These are phyloP conservation scores for Hydrozoanthus gracilis DNA, from an alignment of 92 coral and sea anemone genomes.

Conservation along the genomic window DNA sequence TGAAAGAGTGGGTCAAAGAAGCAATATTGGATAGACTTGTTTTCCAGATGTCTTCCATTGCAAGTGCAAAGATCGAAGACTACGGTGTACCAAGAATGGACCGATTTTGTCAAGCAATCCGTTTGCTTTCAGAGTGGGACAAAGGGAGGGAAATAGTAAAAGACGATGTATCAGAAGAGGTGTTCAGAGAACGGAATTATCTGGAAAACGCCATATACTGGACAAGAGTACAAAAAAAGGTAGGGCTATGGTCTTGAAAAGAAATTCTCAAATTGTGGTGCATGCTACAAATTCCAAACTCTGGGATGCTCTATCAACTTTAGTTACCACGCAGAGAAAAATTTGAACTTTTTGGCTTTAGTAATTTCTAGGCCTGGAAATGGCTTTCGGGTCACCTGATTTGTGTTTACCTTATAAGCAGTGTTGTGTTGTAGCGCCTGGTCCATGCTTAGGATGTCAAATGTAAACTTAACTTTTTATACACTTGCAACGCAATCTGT, in stretches of 20 bases:
- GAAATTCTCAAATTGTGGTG: too few relatives aligned
- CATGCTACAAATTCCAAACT: too few relatives aligned
- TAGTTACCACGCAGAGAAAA: too few relatives aligned
- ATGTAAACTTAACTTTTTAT: too few relatives aligned
- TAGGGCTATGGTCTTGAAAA: background rate
- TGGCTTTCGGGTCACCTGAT: too few relatives aligned
- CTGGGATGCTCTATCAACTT: too few relatives aligned
- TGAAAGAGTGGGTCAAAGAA: conserved; percentile 39
- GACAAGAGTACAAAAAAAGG: conserved; percentile 7
- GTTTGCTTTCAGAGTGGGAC: conserved; percentile 34
- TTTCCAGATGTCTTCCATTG: conserved; percentile 32
- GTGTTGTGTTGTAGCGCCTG: too few relatives aligned
- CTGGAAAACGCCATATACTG: conserved; percentile 35
- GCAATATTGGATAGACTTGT: conserved; percentile 29
- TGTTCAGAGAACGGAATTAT: conserved; percentile 11
- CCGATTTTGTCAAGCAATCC: conserved; percentile 28
- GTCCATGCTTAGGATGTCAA: too few relatives aligned
- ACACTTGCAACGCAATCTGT: too few relatives aligned
- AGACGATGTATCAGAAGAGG: conserved; percentile 27
- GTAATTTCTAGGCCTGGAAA: too few relatives aligned
- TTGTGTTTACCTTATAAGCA: too few relatives aligned
- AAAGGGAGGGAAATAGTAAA: background rate
- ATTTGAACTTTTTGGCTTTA: too few relatives aligned
- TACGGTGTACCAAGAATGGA: conserved; percentile 38
- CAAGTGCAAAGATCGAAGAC: conserved; percentile 33